Evolutionary conservation across 2,113 vertebrate genomes (phyloP).

Genomic region (Marcusenius ussheri): DNA sequence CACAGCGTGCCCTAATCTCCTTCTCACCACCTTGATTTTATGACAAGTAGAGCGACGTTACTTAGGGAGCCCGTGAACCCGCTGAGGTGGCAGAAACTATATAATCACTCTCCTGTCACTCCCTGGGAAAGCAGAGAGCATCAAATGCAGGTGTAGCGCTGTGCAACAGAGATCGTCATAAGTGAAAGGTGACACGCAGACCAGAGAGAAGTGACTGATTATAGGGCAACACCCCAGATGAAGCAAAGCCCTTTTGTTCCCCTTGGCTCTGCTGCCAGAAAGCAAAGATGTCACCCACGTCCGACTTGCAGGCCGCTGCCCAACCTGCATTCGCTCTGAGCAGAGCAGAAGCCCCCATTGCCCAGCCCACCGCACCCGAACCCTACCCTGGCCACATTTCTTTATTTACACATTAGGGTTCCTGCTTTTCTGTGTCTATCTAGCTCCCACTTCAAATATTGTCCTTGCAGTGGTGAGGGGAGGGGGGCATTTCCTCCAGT

Average conservation of each 20-base stretch:
- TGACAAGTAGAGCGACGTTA: neutral
- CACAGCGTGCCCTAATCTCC: neutral
- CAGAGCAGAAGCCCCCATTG: neutral
- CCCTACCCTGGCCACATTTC: constrained; percentile 6
- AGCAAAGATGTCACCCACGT: neutral
- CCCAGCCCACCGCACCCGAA: neutral
- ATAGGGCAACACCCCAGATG: neutral
- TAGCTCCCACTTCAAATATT: constrained; percentile 24
- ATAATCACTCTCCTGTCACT: neutral
- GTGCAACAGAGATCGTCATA: neutral
- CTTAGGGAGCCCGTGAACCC: neutral
- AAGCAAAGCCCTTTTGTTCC: neutral
- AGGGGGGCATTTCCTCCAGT: constrained; percentile 28
- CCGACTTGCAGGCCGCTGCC: neutral
- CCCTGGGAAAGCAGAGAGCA: neutral
- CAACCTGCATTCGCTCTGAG: neutral
- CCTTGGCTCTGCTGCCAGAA: neutral
- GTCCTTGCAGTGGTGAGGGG: constrained; percentile 23
- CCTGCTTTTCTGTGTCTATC: constrained; percentile 29
- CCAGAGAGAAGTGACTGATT: no score
- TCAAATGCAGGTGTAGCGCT: neutral
- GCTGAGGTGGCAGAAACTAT: neutral
- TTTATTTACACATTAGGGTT: constrained; percentile 42
- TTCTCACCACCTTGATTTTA: neutral
- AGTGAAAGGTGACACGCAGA: neutral